Conservation (phyloP, 1,140 invertebrate genomes). For the Hormaphis cornu region DNA sequence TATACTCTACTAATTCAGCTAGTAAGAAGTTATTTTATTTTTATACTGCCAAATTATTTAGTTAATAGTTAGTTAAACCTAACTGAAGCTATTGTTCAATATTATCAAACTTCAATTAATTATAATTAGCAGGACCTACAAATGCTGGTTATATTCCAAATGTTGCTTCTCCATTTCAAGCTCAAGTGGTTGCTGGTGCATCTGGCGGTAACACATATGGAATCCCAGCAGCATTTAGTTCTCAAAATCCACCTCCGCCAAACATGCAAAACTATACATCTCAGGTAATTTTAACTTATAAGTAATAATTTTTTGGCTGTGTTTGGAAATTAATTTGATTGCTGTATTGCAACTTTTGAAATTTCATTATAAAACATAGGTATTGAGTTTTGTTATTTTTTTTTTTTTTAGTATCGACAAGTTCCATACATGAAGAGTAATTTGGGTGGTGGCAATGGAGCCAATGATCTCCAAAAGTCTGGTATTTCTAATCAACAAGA, state of each 20-base stretch:
- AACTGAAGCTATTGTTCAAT: too few species aligned
- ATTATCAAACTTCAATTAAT: neutral
- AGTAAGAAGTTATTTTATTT: neutral
- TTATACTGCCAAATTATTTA: neutral
- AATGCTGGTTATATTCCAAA: constrained; percentile 19
- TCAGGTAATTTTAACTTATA: constrained; percentile 17
- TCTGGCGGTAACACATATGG: constrained; percentile 6
- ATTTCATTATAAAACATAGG: neutral
- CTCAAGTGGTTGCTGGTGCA: constrained; percentile 17
- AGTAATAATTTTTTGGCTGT: too few species aligned
- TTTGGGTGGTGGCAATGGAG: constrained; percentile 3
- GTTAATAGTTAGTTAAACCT: neutral
- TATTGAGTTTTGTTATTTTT: neutral
- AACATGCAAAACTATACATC: constrained; percentile 24
- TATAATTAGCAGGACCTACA: constrained; percentile 14
- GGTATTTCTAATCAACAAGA: constrained; percentile 27
- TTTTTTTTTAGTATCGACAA: constrained; percentile 5
- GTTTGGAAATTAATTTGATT: too few species aligned
- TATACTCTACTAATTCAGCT: constrained; percentile 25
- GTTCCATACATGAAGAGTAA: constrained; percentile 8
- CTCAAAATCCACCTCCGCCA: constrained; percentile 12
- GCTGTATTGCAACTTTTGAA: too few species aligned
- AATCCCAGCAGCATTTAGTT: constrained; percentile 12
- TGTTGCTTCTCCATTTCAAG: constrained; percentile 19
- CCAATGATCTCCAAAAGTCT: constrained; percentile 25